Evolutionary conservation across 2,888 invertebrate genomes (phyloP), one percentile per base, ranked within the genome.

Genomic region (Lasioglossum calceatum): DNA sequence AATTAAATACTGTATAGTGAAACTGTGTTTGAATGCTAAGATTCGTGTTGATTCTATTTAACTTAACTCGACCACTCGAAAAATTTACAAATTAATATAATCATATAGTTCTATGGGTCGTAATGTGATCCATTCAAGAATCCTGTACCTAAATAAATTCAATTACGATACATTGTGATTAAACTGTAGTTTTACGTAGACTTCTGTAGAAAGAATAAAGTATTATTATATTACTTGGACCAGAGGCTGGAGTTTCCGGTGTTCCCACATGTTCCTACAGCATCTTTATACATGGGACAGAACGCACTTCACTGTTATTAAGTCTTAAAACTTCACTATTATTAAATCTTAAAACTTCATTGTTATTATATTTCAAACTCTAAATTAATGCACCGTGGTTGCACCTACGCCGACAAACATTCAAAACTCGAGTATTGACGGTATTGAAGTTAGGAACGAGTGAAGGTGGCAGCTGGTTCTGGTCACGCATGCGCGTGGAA

Each of bases 171-270:
- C 93, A 92, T 80, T 90, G 92, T 93, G 89, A 89, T 91, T 92
- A 90, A 85, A 84, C 79, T 90, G 91, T 92, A 91, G 89, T 87
- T 78, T 85, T 84, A 91, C 91, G 91, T 93, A 93, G 89, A 89
- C 90, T 86, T 87, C 80, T 92, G 90, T 93, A 93, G 92, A 89
- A 89, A 91, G 86, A 93, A 94, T 94, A 92, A 94, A 93, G 90
- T 93, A 93, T 93, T 93, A 94, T 93, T 93, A 92, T 92, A 93
- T 90, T 92, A 91, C 44, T 44, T 44, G 44, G 44, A 44, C 44
- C 44, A 44, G 44, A 44, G 44, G 3, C 44, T 44, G 44, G 44
- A 12, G 14, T 44, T 44, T 44, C 44, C 44, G 44, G 44, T 44
- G 44, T 44, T 14, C 14, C 44, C 44, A 44, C 44, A 14, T 44